Conservation (phyloP, 2,113 vertebrate genomes). For the Aspiorhynchus laticeps region DNA sequence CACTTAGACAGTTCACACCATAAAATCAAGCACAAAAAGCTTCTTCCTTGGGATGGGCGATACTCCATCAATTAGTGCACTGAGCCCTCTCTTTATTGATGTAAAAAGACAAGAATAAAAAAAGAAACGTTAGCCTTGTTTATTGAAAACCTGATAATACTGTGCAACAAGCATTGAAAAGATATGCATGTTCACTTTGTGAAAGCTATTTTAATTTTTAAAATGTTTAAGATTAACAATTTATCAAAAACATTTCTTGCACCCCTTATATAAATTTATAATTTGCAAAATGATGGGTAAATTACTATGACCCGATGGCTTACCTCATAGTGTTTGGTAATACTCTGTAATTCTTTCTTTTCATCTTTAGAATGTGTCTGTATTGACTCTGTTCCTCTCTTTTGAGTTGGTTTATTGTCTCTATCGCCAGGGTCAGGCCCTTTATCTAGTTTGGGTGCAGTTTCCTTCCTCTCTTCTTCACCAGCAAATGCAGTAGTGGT, state of each 20-base stretch:
- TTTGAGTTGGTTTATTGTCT: slow-evolving; percentile 68
- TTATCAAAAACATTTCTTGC: neutral
- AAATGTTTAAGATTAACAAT: neutral
- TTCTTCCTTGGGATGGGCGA: neutral
- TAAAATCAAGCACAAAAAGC: neutral
- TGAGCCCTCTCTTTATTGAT: neutral
- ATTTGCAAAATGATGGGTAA: neutral
- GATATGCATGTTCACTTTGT: too few relatives aligned
- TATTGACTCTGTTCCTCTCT: slow-evolving; percentile 73
- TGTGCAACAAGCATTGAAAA: neutral
- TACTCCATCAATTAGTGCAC: neutral
- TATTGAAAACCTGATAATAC: neutral
- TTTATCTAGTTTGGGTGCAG: slow-evolving; percentile 60
- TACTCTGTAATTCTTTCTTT: slow-evolving; percentile 77
- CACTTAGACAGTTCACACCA: neutral
- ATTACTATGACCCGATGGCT: slow-evolving; percentile 60
- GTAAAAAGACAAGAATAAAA: too few relatives aligned
- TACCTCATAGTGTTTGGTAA: slow-evolving; percentile 86
- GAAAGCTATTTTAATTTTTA: neutral
- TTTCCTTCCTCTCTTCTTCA: slow-evolving; percentile 66
- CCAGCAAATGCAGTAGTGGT: slow-evolving; percentile 29
- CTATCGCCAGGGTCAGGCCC: slow-evolving; percentile 55
- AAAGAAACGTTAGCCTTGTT: neutral
- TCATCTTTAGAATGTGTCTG: slow-evolving; percentile 66
- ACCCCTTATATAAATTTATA: neutral